Evolutionary conservation across 2,888 invertebrate species (phyloP), one percentile per base, ranked within the genome.

Genomic region (Eubasilissa splendida): DNA sequence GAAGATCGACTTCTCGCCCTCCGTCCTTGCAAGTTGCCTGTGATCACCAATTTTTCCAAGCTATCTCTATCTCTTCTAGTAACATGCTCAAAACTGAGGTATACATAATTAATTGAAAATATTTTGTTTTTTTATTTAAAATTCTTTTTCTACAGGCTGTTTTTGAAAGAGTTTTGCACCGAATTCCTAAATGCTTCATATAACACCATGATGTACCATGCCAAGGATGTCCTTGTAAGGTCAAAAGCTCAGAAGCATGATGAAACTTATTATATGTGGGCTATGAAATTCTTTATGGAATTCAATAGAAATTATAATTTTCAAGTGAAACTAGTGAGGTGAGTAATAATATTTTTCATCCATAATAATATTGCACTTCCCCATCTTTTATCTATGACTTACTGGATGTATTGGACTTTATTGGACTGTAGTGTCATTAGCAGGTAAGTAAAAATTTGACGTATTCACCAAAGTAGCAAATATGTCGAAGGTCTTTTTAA

Each of bases 221-320:
- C 97, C 11, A 95, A 96, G 88, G 95, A 96, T 86, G 93, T 93
- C 71, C 89, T 95, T 83, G 93, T 93, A 52, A 90, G 93, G 81
- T 92, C 92, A 4, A 91, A 93, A 84, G 93, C 94, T 0, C 95
- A 95, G 86, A 93, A 93, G 77, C 94, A 97, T 87, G 99, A 99
- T 88, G 97, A 98, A 87, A 96, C 96, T 0, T 98, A 97, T 88
- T 97, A 98, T 88, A 90, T 99, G 83, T 98, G 98, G 97, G 95
- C 96, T 8, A 91, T 98, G 85, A 94, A 95, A 86, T 99, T 98
- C 90, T 99, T 99, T 88, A 98, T 99, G 97, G 97, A 97, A 88
- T 99, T 99, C 89, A 98, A 98, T 91, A 93, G 99, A 84, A 92
- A 94, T 85, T 94, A 96, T 87, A 94, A 95, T 86, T 96, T 96